phyloP scores from a whole-genome alignment of 2,888 invertebrate genomes.

The Eudiplozoon nipponicum region DNA sequence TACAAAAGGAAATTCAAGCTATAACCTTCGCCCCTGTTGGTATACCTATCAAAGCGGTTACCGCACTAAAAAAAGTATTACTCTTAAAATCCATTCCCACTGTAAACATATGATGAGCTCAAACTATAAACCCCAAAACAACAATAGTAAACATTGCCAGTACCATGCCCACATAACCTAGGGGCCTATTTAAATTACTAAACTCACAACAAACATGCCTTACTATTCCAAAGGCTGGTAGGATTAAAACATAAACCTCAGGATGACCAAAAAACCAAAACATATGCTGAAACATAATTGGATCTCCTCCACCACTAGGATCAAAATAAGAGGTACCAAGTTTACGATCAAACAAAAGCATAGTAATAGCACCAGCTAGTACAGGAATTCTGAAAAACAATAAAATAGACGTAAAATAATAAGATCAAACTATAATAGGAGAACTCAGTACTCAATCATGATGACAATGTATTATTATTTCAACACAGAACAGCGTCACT shows the following conservation, averaged over 20 bases:
- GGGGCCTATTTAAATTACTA: conserved; percentile 38
- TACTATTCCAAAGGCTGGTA: conserved; percentile 49
- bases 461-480: too few species aligned
- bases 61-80: conserved; percentile 49
- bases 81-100: conserved; percentile 51
- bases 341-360: conserved; percentile 45
- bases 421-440: not conserved
- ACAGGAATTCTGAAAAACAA: conserved; percentile 32
- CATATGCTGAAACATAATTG: conserved; percentile 46
- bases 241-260: conserved; percentile 53
- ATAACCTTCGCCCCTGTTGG: conserved; percentile 55
- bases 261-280: conserved; percentile 61
- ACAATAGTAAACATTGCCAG: conserved; percentile 54
- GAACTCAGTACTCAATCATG: too few species aligned
- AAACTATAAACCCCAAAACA: conserved; percentile 47
- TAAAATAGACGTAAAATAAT: conserved; percentile 4
- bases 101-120: conserved; percentile 54
- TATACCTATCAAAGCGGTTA: conserved; percentile 53
- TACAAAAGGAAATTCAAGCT: conserved; percentile 31
- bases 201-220: conserved; percentile 40
- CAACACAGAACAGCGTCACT: too few species aligned
- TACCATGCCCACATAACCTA: conserved; percentile 42
- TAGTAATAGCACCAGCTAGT: conserved; percentile 45
- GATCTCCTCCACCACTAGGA: conserved; percentile 45
- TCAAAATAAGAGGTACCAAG: conserved; percentile 50